Base-by-base conservation (phyloP, 2,797 vertebrate species). In the Tiaroga cobitis region DNA sequence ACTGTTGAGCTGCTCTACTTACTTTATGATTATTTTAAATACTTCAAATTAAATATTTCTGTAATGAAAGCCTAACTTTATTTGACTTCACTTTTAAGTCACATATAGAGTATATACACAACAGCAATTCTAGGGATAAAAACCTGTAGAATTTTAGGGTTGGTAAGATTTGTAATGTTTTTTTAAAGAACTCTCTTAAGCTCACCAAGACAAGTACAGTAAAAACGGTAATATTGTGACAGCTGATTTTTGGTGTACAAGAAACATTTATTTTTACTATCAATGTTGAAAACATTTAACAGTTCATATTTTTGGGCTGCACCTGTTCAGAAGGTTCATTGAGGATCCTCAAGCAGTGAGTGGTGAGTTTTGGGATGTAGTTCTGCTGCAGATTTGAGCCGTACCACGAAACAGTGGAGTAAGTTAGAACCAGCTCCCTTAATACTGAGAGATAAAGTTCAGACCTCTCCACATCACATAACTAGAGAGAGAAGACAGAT, bases 371-470 rank as follows among this genome's bases (percentile, higher is more conserved):
- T 16, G 94, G 91, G 87, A 97, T 86, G 88, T 93, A 94, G 59
- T 85, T 93, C 78, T 92, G 93, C 70, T 95, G 46, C 24, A 93
- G 87, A 46, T 88, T 89, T 41, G 80, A 87, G 59, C 85, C 90
- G 82, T 92, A 93, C 88, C 90, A 92, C n/a, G 91, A 91, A 51
- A 89, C 69, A 13, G 88, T 90, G 61, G 70, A 18, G 81, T 91
- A 95, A 72, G 94, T 87, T 87, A 89, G 86, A 51, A 92, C 73
- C 43, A 97, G 91, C 91, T 96, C 96, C 82, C 91, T 93, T 88
- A 98, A 91, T 32, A 97, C 92, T 63, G 90, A 91, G 75, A 98
- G 93, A 90, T 98, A 99, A 32, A 99, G 92, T 87, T 94, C 94
- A 83, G 97, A 97, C n/a, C 96, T 95, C 86, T 92, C 90, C 54